These are phyloP conservation scores for mouse (Mus musculus) DNA, from an alignment of 2,113 vertebrate genomes.

Conservation along the genomic window DNA sequence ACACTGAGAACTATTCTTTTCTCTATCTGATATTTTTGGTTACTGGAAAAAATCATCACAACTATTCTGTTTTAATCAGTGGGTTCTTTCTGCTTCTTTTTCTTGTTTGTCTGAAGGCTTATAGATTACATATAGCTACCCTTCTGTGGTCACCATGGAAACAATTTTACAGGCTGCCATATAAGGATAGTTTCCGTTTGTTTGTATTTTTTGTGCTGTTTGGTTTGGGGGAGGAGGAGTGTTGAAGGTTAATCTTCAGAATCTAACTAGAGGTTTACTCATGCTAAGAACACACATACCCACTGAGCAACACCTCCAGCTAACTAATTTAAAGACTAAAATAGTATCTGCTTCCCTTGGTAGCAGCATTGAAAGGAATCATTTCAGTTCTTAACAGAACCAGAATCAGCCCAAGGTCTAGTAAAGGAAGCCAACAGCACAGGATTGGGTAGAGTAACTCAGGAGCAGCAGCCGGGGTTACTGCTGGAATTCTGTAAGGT, in stretches of 20 bases:
- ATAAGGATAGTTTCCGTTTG: background rate
- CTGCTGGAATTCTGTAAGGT: background rate
- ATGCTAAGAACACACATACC: background rate
- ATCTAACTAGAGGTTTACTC: background rate
- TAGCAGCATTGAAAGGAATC: background rate
- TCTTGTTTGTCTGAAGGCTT: background rate
- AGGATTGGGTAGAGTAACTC: background rate
- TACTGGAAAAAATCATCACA: background rate
- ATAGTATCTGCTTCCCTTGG: background rate
- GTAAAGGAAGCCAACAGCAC: background rate
- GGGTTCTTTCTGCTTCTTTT: background rate
- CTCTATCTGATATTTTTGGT: background rate
- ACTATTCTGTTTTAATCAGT: background rate
- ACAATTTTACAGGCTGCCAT: background rate
- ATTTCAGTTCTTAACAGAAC: background rate
- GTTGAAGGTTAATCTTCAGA: background rate
- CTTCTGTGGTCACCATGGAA: background rate
- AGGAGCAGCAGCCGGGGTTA: background rate
- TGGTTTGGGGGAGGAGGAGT: no score
- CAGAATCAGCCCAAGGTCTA: background rate
- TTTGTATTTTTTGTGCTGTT: background rate
- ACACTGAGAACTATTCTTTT: background rate
- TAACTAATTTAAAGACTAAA: background rate
- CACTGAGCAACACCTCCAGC: no score
- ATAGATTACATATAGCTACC: background rate